These are phyloP conservation scores for Choloepus didactylus DNA, from an alignment of 2,797 vertebrate species.

Conservation along the genomic window DNA sequence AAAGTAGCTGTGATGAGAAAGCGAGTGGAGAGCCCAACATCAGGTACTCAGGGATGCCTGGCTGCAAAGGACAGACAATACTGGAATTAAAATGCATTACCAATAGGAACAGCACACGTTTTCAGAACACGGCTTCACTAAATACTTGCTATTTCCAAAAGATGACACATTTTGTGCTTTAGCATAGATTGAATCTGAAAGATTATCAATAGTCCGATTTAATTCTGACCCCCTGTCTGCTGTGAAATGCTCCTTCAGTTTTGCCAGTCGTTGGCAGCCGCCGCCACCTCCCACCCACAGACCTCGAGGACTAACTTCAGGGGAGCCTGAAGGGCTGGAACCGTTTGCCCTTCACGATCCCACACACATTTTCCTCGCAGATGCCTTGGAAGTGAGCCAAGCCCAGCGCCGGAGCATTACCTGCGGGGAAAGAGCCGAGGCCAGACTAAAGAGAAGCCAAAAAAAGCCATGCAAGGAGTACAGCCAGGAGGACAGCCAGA, in stretches of 20 bases:
- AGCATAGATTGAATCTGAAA: conserved; percentile 50
- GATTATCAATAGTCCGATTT: conserved; percentile 16
- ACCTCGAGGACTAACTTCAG: background rate
- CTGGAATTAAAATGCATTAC: conserved; percentile 48
- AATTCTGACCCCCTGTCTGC: background rate
- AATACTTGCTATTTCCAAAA: conserved; percentile 26
- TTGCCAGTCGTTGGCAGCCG: background rate
- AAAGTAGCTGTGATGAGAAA: conserved; percentile 1
- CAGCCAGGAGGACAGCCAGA: no score
- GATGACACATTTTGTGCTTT: background rate
- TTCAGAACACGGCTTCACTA: background rate
- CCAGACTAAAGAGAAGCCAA: background rate
- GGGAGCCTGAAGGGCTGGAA: background rate
- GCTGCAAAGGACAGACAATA: background rate
- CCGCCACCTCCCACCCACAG: background rate
- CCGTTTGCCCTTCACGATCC: background rate
- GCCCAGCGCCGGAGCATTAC: background rate
- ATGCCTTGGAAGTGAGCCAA: conserved; percentile 29
- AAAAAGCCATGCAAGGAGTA: background rate
- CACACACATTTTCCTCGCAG: conserved; percentile 6
- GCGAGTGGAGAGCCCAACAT: background rate
- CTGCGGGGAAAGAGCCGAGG: conserved; percentile 18
- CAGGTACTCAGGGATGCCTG: background rate
- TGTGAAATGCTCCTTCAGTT: conserved; percentile 32
- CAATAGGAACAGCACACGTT: background rate